These are phyloP conservation scores for Protobothrops flavoviridis DNA, from an alignment of 2,113 vertebrate genomes.

Conservation along the genomic window DNA sequence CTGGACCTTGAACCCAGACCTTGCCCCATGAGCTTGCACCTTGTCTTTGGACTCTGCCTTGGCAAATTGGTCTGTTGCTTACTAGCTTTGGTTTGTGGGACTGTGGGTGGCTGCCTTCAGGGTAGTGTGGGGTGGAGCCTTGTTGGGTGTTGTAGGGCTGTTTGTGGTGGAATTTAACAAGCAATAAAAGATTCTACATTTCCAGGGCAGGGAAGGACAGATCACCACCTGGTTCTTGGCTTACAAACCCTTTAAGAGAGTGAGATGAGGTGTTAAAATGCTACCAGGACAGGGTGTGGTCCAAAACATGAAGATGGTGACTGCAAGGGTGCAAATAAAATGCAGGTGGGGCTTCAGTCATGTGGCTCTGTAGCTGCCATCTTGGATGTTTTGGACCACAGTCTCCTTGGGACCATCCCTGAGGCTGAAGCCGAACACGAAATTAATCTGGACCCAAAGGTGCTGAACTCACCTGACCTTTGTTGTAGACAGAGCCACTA, in stretches of 20 bases:
- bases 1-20: neutral
- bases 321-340: neutral
- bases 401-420: neutral
- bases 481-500: conserved; percentile 90
- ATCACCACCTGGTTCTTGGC: too few species aligned
- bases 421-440: neutral
- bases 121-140: neutral
- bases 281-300: neutral
- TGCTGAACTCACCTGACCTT: conserved; percentile 83
- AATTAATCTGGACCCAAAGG: neutral
- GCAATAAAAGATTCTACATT: neutral
- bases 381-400: neutral
- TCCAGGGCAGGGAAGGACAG: neutral
- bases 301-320: neutral
- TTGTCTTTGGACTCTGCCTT: too few species aligned
- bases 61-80: too few species aligned
- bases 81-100: too few species aligned
- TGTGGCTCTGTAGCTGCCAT: neutral
- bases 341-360: neutral
- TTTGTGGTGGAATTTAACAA: neutral
- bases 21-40: neutral
- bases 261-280: neutral
- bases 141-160: neutral
- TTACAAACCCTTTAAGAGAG: neutral
- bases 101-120: too few species aligned